A percentile compares a stretch with the other conserved stretches of the same genome.
Conservation (phyloP, 2,797 vertebrate species). For the Coregonus suidteri region DNA sequence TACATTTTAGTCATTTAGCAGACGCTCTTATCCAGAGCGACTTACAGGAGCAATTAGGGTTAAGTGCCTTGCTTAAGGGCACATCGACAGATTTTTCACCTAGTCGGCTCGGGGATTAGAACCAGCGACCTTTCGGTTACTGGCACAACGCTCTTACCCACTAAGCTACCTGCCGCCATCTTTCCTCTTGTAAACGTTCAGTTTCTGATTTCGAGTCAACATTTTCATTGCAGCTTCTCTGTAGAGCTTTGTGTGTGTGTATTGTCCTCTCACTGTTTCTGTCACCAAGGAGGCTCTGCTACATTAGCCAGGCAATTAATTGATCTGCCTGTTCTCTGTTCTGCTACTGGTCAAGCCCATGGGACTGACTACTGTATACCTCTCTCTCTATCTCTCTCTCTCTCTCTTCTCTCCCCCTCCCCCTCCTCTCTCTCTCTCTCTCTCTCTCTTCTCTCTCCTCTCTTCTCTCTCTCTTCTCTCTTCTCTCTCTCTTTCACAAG, state of each 20-base stretch:
- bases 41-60: no score
- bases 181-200: not conserved
- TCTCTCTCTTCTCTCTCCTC: not conserved
- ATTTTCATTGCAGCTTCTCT: not conserved
- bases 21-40: no score
- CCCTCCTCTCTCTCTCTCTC: not conserved
- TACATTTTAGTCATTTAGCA: no score
- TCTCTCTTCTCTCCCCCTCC: not conserved
- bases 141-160: no score
- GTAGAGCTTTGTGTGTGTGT: not conserved
- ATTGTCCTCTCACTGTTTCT: not conserved
- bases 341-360: not conserved
- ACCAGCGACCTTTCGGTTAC: no score
- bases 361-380: not conserved
- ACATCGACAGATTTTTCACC: no score
- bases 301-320: slow-evolving; percentile 61
- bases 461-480: no score
- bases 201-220: not conserved
- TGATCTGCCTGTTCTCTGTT: not conserved
- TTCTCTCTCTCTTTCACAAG: slow-evolving; percentile 65
- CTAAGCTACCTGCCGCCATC: no score
- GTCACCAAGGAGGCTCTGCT: slow-evolving; percentile 9
- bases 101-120: no score
- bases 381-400: slow-evolving; percentile 40
- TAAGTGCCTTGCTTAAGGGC: no score